Evolutionary conservation across 1,140 invertebrate species (phyloP), one percentile per base, ranked within the genome.

Genomic region (Delia radicum): DNA sequence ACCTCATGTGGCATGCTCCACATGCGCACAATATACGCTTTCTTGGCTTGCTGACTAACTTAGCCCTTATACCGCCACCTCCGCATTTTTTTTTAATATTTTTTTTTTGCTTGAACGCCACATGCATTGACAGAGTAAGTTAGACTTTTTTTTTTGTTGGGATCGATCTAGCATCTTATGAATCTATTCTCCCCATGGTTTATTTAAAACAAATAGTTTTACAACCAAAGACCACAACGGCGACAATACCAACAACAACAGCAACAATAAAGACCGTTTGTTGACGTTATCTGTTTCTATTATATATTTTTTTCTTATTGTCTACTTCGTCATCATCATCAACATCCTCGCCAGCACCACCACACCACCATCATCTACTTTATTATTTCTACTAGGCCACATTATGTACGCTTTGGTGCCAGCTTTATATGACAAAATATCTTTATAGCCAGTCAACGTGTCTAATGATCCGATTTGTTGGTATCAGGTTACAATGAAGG

Each of bases 401-500:
- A 33, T 69, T 33, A 69, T 69, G 29, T 33, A 7, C n/a, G 7
- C 31, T 69, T 69, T 37, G 24, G 48, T 55, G 48, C 48, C 48
- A 55, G 21, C 48, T 69, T 69, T 26, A 69, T 33, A 21, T 69
- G 65, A 69, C 62, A 65, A 29, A 28, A 69, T 69, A 69, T 69
- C 65, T 69, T 69, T 33, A 69, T 69, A 69, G 65, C 65, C 65
- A 69, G 65, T 69, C 65, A 69, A 69, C 65, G 65, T 69, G 65
- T 69, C 65, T 69, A 69, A 69, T 69, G 65, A 69, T 69, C 65
- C 65, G 65, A 69, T 69, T 69, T 69, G 65, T 69, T 33, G n/a
- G 18, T 69, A 69, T 69, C 65, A 69, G 65, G 65, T 69, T 69
- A 69, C 65, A 7, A n/a, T n/a, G n/a, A n/a, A n/a, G n/a, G n/a